Evolutionary conservation across 2,888 invertebrate genomes (phyloP).

Genomic region (Drosophila falleni): DNA sequence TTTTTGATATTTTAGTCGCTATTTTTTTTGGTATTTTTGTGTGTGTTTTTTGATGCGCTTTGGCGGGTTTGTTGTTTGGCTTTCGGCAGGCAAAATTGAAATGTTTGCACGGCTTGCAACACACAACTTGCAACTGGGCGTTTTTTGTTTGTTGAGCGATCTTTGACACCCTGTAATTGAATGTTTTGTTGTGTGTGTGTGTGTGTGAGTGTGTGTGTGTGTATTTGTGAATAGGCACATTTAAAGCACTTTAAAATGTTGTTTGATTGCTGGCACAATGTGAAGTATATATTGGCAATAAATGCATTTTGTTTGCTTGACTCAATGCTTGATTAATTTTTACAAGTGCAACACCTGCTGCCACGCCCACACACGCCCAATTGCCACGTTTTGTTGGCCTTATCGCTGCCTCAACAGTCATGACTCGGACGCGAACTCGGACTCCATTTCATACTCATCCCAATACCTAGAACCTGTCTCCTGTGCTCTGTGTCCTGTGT

Average conservation of each 20-base stretch:
- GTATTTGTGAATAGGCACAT: slow-evolving; percentile 23
- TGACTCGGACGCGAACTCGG: slow-evolving; percentile 5
- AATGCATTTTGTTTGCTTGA: slow-evolving; percentile 58
- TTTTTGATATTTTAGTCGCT: not conserved
- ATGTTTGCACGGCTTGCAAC: slow-evolving; percentile 68
- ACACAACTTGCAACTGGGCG: slow-evolving; percentile 15
- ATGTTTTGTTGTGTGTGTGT: slow-evolving; percentile 35
- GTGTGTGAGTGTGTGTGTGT: slow-evolving; percentile 6
- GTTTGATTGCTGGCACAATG: slow-evolving; percentile 24
- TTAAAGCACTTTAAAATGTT: slow-evolving; percentile 40
- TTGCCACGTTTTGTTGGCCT: slow-evolving; percentile 35
- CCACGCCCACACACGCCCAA: slow-evolving; percentile 36
- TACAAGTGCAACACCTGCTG: slow-evolving; percentile 59
- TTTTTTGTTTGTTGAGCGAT: slow-evolving; percentile 65
- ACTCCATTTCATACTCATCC: not conserved
- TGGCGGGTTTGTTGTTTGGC: slow-evolving; percentile 67
- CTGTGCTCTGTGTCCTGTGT: slow-evolving; percentile 36
- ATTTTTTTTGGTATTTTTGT: slow-evolving; percentile 6
- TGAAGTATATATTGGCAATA: slow-evolving; percentile 25
- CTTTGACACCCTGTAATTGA: slow-evolving; percentile 80
- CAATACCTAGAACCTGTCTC: not conserved
- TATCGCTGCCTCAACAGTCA: slow-evolving; percentile 38
- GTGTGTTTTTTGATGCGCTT: slow-evolving; percentile 26
- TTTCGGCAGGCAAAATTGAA: slow-evolving; percentile 79
- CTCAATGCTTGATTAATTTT: slow-evolving; percentile 74